Percentiles rank a stretch among this genome's conserved stretches.
These are phyloP conservation scores for Dasyurus viverrinus DNA, from an alignment of 2,113 vertebrate genomes.

Conservation along the genomic window DNA sequence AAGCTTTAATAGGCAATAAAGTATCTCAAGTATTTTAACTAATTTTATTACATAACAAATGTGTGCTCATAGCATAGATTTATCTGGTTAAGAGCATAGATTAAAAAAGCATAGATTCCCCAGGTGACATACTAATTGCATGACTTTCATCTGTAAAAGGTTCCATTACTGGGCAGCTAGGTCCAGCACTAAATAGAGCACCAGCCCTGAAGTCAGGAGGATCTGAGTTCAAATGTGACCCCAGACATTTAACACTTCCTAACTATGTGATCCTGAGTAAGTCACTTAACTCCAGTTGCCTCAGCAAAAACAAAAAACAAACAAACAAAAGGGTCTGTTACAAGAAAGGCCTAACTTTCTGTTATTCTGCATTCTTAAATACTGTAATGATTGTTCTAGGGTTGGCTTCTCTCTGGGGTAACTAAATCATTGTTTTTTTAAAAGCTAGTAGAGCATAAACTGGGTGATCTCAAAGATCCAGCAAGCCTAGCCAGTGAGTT, in stretches of 20 bases:
- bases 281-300: too few species aligned
- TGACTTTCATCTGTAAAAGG: slow-evolving; percentile 38
- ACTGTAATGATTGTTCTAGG: neutral
- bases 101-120: neutral
- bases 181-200: too few species aligned
- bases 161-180: neutral
- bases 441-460: neutral
- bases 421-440: neutral
- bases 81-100: neutral
- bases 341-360: neutral
- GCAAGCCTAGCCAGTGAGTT: neutral
- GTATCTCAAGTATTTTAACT: neutral
- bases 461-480: neutral
- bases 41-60: neutral
- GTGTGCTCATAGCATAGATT: neutral
- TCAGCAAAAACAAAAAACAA: too few species aligned
- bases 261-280: too few species aligned
- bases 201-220: too few species aligned
- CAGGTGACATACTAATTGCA: neutral
- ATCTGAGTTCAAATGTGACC: too few species aligned
- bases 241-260: too few species aligned
- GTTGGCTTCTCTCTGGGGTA: neutral
- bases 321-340: neutral
- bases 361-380: neutral
- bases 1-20: neutral